Evolutionary conservation across 1,140 invertebrate species (phyloP), one percentile per base, ranked within the genome.

Genomic region (Cydia pomonella): DNA sequence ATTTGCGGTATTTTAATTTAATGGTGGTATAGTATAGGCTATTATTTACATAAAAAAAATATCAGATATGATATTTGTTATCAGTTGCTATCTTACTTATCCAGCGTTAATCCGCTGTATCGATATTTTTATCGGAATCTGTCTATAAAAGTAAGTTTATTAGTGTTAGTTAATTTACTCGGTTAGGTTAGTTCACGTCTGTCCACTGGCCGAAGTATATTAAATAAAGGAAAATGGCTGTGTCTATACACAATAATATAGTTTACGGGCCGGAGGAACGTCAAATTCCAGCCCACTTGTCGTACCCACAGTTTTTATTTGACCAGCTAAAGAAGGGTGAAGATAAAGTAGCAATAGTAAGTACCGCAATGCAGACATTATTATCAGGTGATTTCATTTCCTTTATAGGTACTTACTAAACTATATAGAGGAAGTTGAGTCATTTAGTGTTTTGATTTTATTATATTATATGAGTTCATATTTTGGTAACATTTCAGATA

Each of bases 241-340:
- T 81, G 47, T 79, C 80, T 16, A 80, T 91, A 44, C 79, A 86
- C 75, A 87, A 90, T 76, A 87, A 92, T 77, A 79, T 93, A 41
- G 88, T 92, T 5, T 85, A 53, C 47, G 92, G 92, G 16, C 87
- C 89, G 50, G 87, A 89, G 74, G 91, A 92, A 77, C 74, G 80
- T 27, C 71, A 64, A 25, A 90, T 92, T 75, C 92, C 92, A 18
- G 89, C 89, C n/a, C 88, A 93, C 83, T 84, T 92, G 72, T 92
- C 90, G 2, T 93, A 83, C 82, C 89, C 89, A 1, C 90, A 92
- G 75, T 90, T 87, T 79, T 75, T 92, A 47, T 92, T 86, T 77
- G 88, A 91, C 73, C 85, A 88, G 80, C 75, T 93, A n/a, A 90
- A 90, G 80, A 83, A 75, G 72, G 89, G 88, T 3, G 91, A 87